Base-by-base conservation (phyloP, 2,888 invertebrate genomes). In the Amphipyra berbera region DNA sequence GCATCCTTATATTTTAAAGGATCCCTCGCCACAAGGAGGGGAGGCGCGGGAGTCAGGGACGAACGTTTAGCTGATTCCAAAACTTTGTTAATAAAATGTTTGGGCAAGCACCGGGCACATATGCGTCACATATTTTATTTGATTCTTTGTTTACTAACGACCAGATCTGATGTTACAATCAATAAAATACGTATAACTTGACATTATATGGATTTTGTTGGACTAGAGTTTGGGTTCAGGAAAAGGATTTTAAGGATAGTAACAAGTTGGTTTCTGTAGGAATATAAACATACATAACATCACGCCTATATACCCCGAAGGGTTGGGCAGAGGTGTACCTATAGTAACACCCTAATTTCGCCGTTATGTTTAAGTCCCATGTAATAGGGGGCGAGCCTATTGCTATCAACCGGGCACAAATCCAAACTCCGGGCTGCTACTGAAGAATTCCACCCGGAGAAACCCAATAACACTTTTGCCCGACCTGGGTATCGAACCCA, bases 11-110 rank as follows among this genome's bases (percentile, higher is more conserved):
- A 57, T 62, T 73, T 73, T 59, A 70, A 66, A 61, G 60, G 69
- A 56, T 45, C 48, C 68, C 15, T 46, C 42, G 47, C 40, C 71
- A 54, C 76, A 70, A 63, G 52, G 64, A 47, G 37, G n/a, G 59
- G 49, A 41, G 53, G n/a, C 15, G 15, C 15, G 35, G 48, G 48
- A 61, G 14, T 10, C 35, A 44, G 46, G 52, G 40, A 48, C 13
- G 54, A 53, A 46, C 62, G 49, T 72, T 69, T 68, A 68, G 73
- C 80, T 80, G 82, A 76, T 53, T 63, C 68, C 73, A 38, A 60
- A 83, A 83, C 71, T 83, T 82, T 83, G 77, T 80, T 83, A 83
- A 83, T 83, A 83, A 82, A 83, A 83, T 73, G 68, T 68, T 72
- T 65, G 62, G 59, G 63, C 53, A 54, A 73, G 70, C 72, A 71